A percentile compares a stretch with the other conserved stretches of the same genome.
Evolutionary conservation across 1,140 invertebrate species (phyloP).

Genomic region (Diachasmimorpha longicaudata): DNA sequence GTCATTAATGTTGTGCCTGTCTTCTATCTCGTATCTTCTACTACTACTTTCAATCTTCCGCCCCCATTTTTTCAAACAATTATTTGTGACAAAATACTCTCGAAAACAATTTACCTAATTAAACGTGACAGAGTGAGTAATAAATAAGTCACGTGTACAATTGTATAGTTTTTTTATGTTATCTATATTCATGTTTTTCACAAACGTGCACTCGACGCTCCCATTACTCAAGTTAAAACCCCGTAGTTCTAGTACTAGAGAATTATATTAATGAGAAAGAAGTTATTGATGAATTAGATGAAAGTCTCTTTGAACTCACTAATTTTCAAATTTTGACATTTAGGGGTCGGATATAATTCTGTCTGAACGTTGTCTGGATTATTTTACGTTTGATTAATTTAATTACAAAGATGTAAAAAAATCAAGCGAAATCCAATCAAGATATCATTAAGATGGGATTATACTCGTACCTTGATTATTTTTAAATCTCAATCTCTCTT

Average conservation of each 20-base stretch:
- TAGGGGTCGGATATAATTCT: no score
- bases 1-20: slow-evolving; percentile 54
- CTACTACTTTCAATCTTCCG: slow-evolving; percentile 25
- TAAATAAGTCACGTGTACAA: not conserved
- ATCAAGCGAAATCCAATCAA: no score
- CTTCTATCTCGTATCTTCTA: slow-evolving; percentile 36
- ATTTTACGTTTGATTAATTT: no score
- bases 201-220: not conserved
- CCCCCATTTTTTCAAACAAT: not conserved
- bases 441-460: no score
- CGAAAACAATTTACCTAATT: slow-evolving; percentile 4
- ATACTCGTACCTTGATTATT: not conserved
- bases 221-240: not conserved
- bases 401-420: no score
- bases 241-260: not conserved
- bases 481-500: slow-evolving; percentile 31
- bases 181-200: slow-evolving; percentile 27
- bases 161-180: no score
- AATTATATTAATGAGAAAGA: not conserved
- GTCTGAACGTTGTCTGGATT: no score
- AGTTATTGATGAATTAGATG: no score
- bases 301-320: not conserved
- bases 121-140: not conserved
- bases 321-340: no score
- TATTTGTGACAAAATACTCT: not conserved